Evolutionary conservation across 2,888 invertebrate species (phyloP), one percentile per base, ranked within the genome.

Genomic region (Spisula subtruncata): DNA sequence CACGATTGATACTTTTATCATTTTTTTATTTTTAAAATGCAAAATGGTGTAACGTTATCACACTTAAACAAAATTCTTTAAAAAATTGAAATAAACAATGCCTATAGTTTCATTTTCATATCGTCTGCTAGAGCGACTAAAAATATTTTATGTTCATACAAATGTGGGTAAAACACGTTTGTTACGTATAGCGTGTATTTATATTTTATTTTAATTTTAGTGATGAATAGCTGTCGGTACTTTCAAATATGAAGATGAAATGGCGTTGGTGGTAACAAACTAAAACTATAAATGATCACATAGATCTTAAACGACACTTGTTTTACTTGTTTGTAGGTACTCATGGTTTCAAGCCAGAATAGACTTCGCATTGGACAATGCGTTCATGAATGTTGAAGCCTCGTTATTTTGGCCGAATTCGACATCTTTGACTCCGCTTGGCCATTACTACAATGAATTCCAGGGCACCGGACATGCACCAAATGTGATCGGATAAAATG

Each of bases 291-390:
- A 41, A 41, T 8, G 41, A 41, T 41, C 41, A 41, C 41, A 5
- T 41, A 41, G 8, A 41, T 41, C 41, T 41, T 5, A 41, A 41
- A 41, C 41, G n/a, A n/a, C n/a, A n/a, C 41, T 25, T 35, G 25
- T 10, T 35, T 1, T 29, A 12, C 1, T 4, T 16, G 16, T 51
- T 41, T 88, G 60, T 71, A 88, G 91, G 20, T 90, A 90, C 41
- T 84, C 93, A 10, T 93, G 93, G 93, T 93, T 87, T 83, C 82
- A 89, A 81, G 87, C 81, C 16, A 66, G 93, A 48, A 86, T 89
- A 8, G 18, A 56, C 5, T 10, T 8, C 1, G 12, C n/a, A n/a
- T 1, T n/a, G 60, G 75, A 80, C 2, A n/a, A n/a, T 79, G 92
- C 87, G 29, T 90, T 75, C 60, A 84, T 91, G 16, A 87, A 79